phyloP scores from a whole-genome alignment of 2,888 invertebrate species.

The Oxyteleia sp. region DNA sequence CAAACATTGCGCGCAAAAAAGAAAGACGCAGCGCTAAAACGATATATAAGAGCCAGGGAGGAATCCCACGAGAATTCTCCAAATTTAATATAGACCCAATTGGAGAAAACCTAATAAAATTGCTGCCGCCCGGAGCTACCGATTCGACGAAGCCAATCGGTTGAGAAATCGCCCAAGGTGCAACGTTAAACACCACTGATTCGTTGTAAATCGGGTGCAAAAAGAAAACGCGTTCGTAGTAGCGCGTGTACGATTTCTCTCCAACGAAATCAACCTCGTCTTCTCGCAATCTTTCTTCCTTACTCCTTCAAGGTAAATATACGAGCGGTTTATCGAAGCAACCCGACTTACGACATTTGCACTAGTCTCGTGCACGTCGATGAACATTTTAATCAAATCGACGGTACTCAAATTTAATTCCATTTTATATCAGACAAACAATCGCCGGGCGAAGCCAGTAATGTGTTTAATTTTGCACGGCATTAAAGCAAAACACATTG shows the following conservation, averaged over 20 bases:
- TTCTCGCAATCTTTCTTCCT: constrained; percentile 70
- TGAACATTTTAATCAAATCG: constrained; percentile 65
- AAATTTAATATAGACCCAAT: constrained; percentile 87
- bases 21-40: constrained; percentile 52
- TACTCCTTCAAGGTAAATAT: constrained; percentile 70
- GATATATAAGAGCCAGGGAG: too few species aligned
- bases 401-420: constrained; percentile 46
- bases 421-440: constrained; percentile 46
- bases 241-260: constrained; percentile 69
- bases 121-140: constrained; percentile 81
- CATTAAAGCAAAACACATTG: constrained; percentile 23
- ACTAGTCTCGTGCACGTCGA: constrained; percentile 59
- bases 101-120: constrained; percentile 86
- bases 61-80: too few species aligned
- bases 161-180: constrained; percentile 84
- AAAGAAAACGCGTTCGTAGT: constrained; percentile 67
- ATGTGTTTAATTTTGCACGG: constrained; percentile 38
- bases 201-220: constrained; percentile 80
- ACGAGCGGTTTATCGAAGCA: constrained; percentile 70
- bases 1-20: constrained; percentile 14
- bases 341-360: constrained; percentile 67
- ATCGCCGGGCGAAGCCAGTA: constrained; percentile 1
- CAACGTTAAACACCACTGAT: constrained; percentile 84
- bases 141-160: constrained; percentile 77
- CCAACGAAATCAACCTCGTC: constrained; percentile 69